These are phyloP conservation scores for Fistularia tabacaria DNA, from an alignment of 2,797 vertebrate genomes.

Conservation along the genomic window DNA sequence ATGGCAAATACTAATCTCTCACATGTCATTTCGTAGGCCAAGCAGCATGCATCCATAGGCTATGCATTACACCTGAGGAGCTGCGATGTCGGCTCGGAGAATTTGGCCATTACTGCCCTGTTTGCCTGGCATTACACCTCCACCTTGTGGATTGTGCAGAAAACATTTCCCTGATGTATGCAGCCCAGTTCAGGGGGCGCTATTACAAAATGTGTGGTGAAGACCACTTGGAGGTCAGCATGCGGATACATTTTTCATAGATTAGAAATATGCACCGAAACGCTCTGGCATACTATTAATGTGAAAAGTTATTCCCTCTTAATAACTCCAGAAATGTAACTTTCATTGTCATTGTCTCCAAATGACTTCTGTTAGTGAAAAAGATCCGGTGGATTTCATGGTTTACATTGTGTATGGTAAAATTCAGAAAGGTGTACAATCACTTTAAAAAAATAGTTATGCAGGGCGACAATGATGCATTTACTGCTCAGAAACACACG, in stretches of 20 bases:
- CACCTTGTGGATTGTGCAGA: constrained; percentile 84
- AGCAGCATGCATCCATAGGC: constrained; percentile 82
- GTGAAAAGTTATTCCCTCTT: no score
- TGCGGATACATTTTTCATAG: background rate
- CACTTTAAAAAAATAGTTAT: no score
- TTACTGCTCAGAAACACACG: no score
- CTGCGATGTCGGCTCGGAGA: constrained; percentile 80
- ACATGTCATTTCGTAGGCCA: constrained; percentile 68
- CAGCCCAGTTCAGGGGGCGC: constrained; percentile 80
- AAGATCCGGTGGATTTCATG: no score
- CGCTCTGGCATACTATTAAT: no score
- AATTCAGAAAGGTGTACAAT: no score
- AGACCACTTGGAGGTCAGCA: constrained; percentile 80
- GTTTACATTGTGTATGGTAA: no score
- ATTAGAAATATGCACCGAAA: background rate
- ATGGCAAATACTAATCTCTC: background rate
- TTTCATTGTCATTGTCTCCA: no score
- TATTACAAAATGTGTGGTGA: constrained; percentile 89
- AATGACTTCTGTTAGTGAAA: no score
- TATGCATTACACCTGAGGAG: constrained; percentile 86
- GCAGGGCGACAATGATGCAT: no score
- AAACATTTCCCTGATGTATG: constrained; percentile 71
- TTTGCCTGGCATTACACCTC: constrained; percentile 82
- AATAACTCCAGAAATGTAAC: no score
- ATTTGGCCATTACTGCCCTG: constrained; percentile 87